Evolutionary conservation across 2,888 invertebrate species (phyloP), one percentile per base, ranked within the genome.

Genomic region (Eupelmus urozonus): DNA sequence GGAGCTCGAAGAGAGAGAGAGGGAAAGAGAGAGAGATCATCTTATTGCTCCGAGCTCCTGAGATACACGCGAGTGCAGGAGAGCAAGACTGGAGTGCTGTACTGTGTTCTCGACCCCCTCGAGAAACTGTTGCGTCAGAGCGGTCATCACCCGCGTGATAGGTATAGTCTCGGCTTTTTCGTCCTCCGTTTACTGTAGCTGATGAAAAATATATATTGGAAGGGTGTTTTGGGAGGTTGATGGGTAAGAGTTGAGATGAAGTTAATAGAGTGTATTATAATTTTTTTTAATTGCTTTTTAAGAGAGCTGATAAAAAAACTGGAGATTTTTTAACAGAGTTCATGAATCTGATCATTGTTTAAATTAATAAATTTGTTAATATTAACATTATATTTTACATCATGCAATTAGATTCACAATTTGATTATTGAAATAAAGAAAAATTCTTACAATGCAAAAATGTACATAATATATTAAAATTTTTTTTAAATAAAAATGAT

Each of bases 151-250:
- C 13, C n/a, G n/a, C n/a, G n/a, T n/a, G n/a, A n/a, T n/a, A n/a
- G n/a, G n/a, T n/a, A n/a, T n/a, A n/a, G n/a, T n/a, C n/a, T 25
- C 23, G 5, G 45, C 45, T 25, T 71, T 71, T 49, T 65, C n/a
- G 45, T 29, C 20, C 29, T 18, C 13, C 13, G 9, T 34, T 34
- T 34, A 34, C 9, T 34, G 3, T 45, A 42, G 18, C 7, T 69
- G 25, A 78, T 78, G 73, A 73, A 67, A 78, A 73, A 69, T 78
- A 55, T n/a, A n/a, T 55, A 73, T 62, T n/a, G 18, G 34, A 11
- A 18, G 59, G 7, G 25, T 42, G 2, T 40, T n/a, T 23, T 11
- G 63, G 1, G 55, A 63, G 29, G 59, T 53, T n/a, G 4, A n/a
- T 42, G 40, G 51, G 20, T 42, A 13, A 49, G 60, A 53, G 18